These are phyloP conservation scores for Ambastaia sidthimunki DNA, from an alignment of 2,797 vertebrate species.

Conservation along the genomic window DNA sequence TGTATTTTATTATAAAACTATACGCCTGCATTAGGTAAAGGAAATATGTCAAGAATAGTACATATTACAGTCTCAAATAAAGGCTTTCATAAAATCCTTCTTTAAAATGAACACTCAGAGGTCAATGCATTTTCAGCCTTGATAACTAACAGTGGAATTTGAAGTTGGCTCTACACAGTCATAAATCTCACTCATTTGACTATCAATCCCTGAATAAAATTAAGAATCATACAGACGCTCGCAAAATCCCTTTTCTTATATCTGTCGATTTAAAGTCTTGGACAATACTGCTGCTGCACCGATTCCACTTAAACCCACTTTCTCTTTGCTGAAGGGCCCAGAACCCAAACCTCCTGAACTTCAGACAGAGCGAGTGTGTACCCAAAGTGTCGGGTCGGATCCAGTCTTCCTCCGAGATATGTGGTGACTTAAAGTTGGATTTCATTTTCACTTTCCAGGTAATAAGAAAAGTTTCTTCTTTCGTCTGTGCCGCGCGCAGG, in stretches of 20 bases:
- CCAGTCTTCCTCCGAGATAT: constrained; percentile 72
- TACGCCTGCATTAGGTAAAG: not conserved
- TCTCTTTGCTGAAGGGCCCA: constrained; percentile 73
- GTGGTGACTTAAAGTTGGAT: constrained; percentile 77
- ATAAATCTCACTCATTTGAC: constrained; percentile 46
- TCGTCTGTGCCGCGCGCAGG: constrained; percentile 65
- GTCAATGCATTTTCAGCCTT: constrained; percentile 35
- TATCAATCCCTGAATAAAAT: constrained; percentile 52
- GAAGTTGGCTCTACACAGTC: constrained; percentile 44
- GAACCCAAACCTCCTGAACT: constrained; percentile 78
- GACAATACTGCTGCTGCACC: constrained; percentile 76
- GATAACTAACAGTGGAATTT: constrained; percentile 25
- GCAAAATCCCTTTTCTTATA: constrained; percentile 68
- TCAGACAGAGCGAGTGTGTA: constrained; percentile 78
- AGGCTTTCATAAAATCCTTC: not conserved
- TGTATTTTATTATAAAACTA: not conserved
- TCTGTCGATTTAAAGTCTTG: constrained; percentile 82
- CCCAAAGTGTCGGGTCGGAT: constrained; percentile 72
- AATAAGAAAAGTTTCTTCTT: constrained; percentile 84
- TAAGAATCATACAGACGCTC: constrained; percentile 43
- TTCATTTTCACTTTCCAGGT: constrained; percentile 69
- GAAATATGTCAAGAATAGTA: not conserved
- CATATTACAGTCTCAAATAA: not conserved
- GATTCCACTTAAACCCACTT: constrained; percentile 79
- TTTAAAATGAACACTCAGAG: constrained; percentile 22